Percentiles rank a stretch among this genome's conserved stretches.
These are phyloP conservation scores for Xestoiulus laeticollis DNA, from an alignment of 2,888 invertebrate genomes.

Conservation along the genomic window DNA sequence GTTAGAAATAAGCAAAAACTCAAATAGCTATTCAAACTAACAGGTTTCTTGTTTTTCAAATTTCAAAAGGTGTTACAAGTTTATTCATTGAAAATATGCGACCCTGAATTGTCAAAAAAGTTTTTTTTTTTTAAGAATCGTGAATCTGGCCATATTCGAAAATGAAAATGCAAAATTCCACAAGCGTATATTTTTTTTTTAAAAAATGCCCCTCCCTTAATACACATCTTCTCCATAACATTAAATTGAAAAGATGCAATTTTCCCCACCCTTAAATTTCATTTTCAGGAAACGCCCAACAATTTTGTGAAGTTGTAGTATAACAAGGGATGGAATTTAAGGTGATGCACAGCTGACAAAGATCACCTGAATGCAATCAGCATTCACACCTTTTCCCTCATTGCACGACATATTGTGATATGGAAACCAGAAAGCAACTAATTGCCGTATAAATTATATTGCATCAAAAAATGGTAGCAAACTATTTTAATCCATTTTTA, in stretches of 20 bases:
- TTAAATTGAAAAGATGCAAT: not conserved
- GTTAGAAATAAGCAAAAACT: constrained; percentile 47
- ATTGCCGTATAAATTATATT: no score
- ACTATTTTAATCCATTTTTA: no score
- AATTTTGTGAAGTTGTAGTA: not conserved
- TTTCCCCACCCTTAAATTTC: constrained; percentile 15
- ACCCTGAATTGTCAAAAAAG: constrained; percentile 45
- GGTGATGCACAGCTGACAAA: not conserved
- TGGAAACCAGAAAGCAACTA: no score
- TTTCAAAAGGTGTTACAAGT: constrained; percentile 39
- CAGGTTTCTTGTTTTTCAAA: constrained; percentile 42
- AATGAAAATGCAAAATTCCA: constrained; percentile 34
- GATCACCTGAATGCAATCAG: not conserved
- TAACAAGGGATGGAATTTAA: not conserved
- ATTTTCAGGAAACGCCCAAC: constrained; percentile 28
- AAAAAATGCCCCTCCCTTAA: constrained; percentile 15
- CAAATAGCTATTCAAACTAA: constrained; percentile 40
- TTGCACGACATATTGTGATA: no score
- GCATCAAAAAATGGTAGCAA: no score
- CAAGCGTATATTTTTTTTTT: not conserved
- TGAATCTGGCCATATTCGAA: constrained; percentile 22
- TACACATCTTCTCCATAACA: constrained; percentile 33
- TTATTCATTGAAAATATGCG: constrained; percentile 34
- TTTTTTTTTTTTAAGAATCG: not conserved
- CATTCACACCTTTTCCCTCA: not conserved